Base-by-base conservation (phyloP, 2,113 vertebrate genomes). In the Emydura subglobosa region DNA sequence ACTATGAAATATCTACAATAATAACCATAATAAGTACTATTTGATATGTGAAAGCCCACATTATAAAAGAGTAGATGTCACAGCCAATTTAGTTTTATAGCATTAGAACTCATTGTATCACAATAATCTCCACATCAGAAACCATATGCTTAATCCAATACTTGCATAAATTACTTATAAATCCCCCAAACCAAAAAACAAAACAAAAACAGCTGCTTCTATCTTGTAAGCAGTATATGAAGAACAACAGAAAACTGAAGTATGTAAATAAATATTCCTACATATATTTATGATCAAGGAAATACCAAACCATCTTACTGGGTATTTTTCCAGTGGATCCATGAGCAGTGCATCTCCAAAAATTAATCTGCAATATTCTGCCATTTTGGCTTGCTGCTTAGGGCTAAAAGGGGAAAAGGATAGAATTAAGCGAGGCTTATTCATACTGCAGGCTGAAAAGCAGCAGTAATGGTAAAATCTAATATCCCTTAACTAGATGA, bases 301-400 rank as follows among this genome's bases (percentile, higher is more conserved):
- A 94, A 95, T 24, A 78, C 42, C 34, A 59, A 91, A 83, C 16
- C 27, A 88, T 97, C 98, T 99, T 98, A 99, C 99, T 79, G 98
- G 99, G 93, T 99, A 99, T 98, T 99, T 99, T 98, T 99, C 99
- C 97, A 99, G 97, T 13, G 98, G 97, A 83, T 99, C 99, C 94
- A 99, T 99, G 95, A 99, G 98, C 80, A 99, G 97, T 29, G 99
- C 99, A 3, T 99, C 99, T 95, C 99, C 99, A 97, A 99, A 99
- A 98, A 99, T 99, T 96, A 99, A 98, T 82, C 99, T 98, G 98
- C 99, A 99, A 95, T 99, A 99, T 97, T 99, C 99, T 2, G 99
- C 99, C 99, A 99, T 99, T 98, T 99, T 99, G 54, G 99, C 99
- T 97, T 99, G 99, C 95, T 99, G 99, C 97, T 99, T 99, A 16